Conservation (phyloP, 1,140 invertebrate genomes). For the Plutomurus gul region DNA sequence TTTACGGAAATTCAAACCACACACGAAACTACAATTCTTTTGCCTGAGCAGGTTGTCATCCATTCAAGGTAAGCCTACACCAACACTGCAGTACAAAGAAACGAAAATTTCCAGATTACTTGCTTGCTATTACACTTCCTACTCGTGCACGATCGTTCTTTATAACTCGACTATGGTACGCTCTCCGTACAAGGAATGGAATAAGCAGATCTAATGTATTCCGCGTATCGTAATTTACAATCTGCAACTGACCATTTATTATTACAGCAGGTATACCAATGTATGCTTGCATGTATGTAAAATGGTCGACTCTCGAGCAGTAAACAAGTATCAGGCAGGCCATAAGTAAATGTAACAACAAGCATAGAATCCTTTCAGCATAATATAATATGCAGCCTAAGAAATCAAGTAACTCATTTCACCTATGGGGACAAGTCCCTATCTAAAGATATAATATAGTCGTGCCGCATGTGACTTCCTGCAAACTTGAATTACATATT, state of each 20-base stretch:
- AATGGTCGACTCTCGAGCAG: too few relatives aligned
- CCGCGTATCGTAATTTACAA: slow-evolving; percentile 13
- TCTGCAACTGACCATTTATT: not conserved
- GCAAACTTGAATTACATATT: not conserved
- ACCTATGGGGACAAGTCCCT: slow-evolving; percentile 18
- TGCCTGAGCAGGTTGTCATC: slow-evolving; percentile 11
- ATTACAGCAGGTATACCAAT: too few relatives aligned
- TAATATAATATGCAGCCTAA: not conserved
- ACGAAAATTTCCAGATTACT: slow-evolving; percentile 11
- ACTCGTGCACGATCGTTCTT: not conserved
- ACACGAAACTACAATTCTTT: slow-evolving; percentile 18
- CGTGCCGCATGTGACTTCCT: slow-evolving; percentile 4
- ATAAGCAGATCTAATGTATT: not conserved
- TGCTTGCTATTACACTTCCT: slow-evolving; percentile 17
- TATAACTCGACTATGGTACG: not conserved
- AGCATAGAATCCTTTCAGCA: not conserved
- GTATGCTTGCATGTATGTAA: too few relatives aligned
- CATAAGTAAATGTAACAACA: not conserved
- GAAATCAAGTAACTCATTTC: slow-evolving; percentile 16
- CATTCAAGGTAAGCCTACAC: slow-evolving; percentile 20
- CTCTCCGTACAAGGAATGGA: not conserved
- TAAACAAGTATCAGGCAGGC: not conserved
- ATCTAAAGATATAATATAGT: not conserved
- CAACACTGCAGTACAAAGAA: not conserved
- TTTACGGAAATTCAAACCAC: slow-evolving; percentile 21